These are phyloP conservation scores for Passer domesticus DNA, from an alignment of 2,113 vertebrate species.

Conservation along the genomic window DNA sequence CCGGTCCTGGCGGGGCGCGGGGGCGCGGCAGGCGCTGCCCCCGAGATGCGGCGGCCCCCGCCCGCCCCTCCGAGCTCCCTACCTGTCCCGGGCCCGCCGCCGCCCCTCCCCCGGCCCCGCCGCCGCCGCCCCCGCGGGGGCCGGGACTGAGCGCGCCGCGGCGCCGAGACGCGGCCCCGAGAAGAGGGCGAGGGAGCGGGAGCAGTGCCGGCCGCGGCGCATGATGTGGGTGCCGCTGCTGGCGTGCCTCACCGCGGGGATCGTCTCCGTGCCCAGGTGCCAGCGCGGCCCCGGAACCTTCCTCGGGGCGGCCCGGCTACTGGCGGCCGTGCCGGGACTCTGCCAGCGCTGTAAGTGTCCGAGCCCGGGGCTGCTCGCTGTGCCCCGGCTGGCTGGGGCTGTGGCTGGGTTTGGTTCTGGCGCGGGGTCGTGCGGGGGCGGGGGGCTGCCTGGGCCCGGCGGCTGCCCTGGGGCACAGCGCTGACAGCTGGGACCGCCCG, in stretches of 20 bases:
- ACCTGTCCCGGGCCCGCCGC: too few relatives aligned
- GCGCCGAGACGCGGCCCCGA: not conserved
- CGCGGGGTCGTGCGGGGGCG: not conserved
- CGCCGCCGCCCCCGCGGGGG: not conserved
- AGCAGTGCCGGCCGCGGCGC: constrained; percentile 20
- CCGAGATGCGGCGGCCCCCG: too few relatives aligned
- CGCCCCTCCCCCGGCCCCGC: not conserved
- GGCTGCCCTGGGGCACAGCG: not conserved
- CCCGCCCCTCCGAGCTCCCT: too few relatives aligned
- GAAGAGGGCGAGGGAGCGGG: not conserved
- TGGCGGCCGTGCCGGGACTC: constrained; percentile 69
- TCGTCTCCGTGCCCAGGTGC: constrained; percentile 66
- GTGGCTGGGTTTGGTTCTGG: not conserved
- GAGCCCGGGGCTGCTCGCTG: not conserved
- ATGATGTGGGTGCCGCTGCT: constrained; percentile 69
- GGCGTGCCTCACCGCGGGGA: constrained; percentile 60
- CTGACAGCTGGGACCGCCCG: not conserved
- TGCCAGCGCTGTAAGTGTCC: constrained; percentile 73
- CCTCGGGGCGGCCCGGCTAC: constrained; percentile 64
- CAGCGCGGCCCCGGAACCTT: constrained; percentile 64
- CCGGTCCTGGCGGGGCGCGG: not conserved
- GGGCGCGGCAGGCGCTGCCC: not conserved
- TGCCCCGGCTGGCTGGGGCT: not conserved
- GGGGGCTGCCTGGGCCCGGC: not conserved
- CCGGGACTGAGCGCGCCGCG: not conserved